A percentile compares a stretch with the other conserved stretches of the same genome.
phyloP scores from a whole-genome alignment of 2,113 vertebrate species.

The Brevimyrus niger region DNA sequence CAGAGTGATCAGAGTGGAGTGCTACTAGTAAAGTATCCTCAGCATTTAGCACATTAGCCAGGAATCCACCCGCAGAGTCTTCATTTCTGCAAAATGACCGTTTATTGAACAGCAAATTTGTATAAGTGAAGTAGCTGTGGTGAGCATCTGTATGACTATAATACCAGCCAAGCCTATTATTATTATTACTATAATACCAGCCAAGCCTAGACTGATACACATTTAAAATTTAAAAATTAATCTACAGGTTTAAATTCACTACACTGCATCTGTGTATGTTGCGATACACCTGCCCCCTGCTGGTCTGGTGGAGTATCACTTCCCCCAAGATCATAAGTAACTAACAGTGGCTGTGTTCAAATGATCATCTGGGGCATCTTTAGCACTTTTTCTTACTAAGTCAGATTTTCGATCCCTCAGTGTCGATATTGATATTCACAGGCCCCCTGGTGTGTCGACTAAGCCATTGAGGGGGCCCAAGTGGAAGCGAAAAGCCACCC shows the following conservation, averaged over 20 bases:
- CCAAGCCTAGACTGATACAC: background rate
- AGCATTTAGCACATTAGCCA: background rate
- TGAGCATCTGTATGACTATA: no score
- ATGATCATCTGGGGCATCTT: background rate
- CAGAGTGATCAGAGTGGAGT: background rate
- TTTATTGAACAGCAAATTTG: background rate
- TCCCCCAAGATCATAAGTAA: background rate
- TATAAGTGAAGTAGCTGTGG: no score
- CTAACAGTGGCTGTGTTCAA: background rate
- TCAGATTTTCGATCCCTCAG: background rate
- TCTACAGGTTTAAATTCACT: background rate
- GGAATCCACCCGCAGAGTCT: background rate
- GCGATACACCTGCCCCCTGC: background rate
- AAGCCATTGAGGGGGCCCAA: background rate
- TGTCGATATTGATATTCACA: background rate
- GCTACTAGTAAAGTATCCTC: background rate
- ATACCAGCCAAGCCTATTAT: no score
- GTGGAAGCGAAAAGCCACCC: no score
- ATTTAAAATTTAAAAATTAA: no score
- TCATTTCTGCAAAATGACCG: background rate
- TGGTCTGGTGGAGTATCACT: no score
- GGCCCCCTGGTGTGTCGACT: background rate
- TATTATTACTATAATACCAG: background rate
- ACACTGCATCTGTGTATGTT: background rate
- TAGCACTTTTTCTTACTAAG: background rate